phyloP scores from a whole-genome alignment of 2,797 vertebrate species.

The Sandelia bainsii region DNA sequence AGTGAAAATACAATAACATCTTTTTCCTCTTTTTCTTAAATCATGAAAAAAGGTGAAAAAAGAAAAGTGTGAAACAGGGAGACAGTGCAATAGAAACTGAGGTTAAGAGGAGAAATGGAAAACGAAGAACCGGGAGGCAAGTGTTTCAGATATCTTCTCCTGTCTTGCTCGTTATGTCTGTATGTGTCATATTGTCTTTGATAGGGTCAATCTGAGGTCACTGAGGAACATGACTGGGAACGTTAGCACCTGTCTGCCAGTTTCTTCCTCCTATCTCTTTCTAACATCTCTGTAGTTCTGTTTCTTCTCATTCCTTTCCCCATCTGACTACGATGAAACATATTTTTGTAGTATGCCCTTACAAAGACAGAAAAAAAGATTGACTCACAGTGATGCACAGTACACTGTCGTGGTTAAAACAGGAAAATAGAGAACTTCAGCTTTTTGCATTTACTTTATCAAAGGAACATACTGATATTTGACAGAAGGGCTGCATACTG shows the following conservation, averaged over 20 bases:
- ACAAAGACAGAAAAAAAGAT: slow-evolving; percentile 22
- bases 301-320: slow-evolving; percentile 24
- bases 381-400: slow-evolving; percentile 15
- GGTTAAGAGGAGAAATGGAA: background rate
- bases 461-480: slow-evolving; percentile 13
- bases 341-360: slow-evolving; percentile 27
- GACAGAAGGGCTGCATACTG: background rate
- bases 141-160: slow-evolving; percentile 4
- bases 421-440: slow-evolving; percentile 5
- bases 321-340: slow-evolving; percentile 32
- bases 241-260: slow-evolving; percentile 21
- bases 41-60: slow-evolving; percentile 13
- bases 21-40: slow-evolving; percentile 7
- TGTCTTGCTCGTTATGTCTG: slow-evolving; percentile 6
- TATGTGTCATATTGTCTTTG: slow-evolving; percentile 26
- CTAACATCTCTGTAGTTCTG: slow-evolving; percentile 25
- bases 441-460: slow-evolving; percentile 28
- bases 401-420: slow-evolving; percentile 16
- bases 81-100: background rate
- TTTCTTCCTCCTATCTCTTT: slow-evolving; percentile 22
- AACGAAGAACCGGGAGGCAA: background rate
- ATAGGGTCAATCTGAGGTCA: slow-evolving; percentile 37
- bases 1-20: background rate
- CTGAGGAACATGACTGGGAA: slow-evolving; percentile 11
- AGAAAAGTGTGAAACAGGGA: background rate